phyloP scores from a whole-genome alignment of 2,888 invertebrate species.

The Corbicula japonica region DNA sequence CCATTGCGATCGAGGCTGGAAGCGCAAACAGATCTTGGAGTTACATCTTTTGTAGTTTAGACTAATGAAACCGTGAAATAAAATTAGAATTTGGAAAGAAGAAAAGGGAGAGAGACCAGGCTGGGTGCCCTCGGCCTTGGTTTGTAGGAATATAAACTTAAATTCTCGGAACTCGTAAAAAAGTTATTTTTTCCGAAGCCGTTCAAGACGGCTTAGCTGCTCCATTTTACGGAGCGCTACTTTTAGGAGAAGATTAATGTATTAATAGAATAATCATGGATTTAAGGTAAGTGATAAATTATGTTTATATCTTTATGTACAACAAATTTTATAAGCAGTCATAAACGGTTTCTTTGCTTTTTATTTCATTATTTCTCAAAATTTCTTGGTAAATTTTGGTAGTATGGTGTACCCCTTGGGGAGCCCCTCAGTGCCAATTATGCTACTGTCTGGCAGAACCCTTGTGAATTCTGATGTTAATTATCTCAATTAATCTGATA shows the following conservation, averaged over 20 bases:
- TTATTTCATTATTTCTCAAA: not conserved
- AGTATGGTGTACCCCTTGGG: slow-evolving; percentile 31
- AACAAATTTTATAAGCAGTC: too few relatives aligned
- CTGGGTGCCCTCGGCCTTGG: slow-evolving; percentile 63
- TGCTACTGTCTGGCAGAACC: slow-evolving; percentile 20
- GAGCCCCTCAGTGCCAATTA: slow-evolving; percentile 28
- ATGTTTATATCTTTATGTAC: not conserved
- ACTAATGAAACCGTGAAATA: slow-evolving; percentile 53
- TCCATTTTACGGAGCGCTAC: slow-evolving; percentile 25
- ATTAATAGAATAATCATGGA: slow-evolving; percentile 41
- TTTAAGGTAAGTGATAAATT: slow-evolving; percentile 41
- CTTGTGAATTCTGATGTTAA: slow-evolving; percentile 5
- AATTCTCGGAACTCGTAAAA: slow-evolving; percentile 12
- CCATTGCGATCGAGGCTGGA: slow-evolving; percentile 65
- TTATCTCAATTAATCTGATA: slow-evolving; percentile 5
- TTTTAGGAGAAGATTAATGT: slow-evolving; percentile 18
- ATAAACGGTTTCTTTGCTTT: not conserved
- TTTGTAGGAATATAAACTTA: slow-evolving; percentile 17
- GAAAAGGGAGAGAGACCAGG: slow-evolving; percentile 27
- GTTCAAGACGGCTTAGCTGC: slow-evolving; percentile 22
- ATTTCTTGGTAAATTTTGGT: too few relatives aligned
- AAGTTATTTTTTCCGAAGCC: slow-evolving; percentile 18
- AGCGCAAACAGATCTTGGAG: slow-evolving; percentile 34
- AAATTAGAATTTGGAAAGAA: slow-evolving; percentile 28
- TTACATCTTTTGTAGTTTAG: slow-evolving; percentile 31